Conservation (phyloP, 2,888 invertebrate genomes). For the Dioctria linearis region DNA sequence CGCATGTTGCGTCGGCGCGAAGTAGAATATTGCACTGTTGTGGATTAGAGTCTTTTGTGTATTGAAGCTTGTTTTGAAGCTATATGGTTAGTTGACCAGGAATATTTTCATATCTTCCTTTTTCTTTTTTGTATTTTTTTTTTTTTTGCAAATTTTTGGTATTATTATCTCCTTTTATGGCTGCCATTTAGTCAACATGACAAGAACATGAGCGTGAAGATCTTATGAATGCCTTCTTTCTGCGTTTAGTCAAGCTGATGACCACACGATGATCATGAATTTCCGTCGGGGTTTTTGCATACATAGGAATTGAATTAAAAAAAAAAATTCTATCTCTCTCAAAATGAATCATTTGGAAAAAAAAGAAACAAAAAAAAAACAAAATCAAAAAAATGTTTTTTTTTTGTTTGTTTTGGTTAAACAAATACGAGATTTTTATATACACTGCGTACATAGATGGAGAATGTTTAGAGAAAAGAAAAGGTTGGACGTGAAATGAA, state of each 20-base stretch:
- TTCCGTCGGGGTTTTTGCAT: background rate
- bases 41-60: too few species aligned
- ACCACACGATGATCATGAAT: constrained; percentile 1
- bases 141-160: constrained; percentile 22
- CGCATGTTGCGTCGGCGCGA: background rate
- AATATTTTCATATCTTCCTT: constrained; percentile 1
- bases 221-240: constrained; percentile 6
- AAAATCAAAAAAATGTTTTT: too few species aligned
- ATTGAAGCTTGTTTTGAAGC: too few species aligned
- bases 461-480: too few species aligned
- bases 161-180: constrained; percentile 22
- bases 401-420: too few species aligned
- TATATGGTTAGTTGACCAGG: background rate
- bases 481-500: too few species aligned
- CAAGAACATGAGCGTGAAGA: constrained; percentile 34
- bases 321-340: too few species aligned
- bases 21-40: background rate
- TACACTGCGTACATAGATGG: too few species aligned
- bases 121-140: constrained; percentile 4
- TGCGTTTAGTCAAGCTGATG: background rate
- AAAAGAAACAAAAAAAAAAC: too few species aligned
- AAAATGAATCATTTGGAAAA: too few species aligned
- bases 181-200: constrained; percentile 48
- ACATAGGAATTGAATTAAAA: too few species aligned
- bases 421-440: too few species aligned